Conservation (phyloP, 1,140 invertebrate genomes). For the Tribolium madens region DNA sequence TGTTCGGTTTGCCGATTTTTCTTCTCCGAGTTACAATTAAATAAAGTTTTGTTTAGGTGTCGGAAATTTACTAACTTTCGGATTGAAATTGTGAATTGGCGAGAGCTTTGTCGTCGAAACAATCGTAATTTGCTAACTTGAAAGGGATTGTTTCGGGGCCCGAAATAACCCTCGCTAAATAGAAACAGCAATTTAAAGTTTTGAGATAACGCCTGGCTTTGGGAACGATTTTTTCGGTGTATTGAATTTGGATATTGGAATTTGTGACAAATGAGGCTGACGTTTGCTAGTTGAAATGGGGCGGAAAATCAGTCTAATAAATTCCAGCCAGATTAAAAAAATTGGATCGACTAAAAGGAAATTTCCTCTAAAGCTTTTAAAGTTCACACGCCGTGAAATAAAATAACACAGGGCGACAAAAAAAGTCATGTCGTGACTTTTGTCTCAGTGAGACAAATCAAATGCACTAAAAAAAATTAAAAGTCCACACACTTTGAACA, state of each 20-base stretch:
- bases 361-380: conserved; percentile 6
- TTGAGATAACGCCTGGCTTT: neutral
- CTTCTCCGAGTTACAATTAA: neutral
- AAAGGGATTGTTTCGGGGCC: conserved; percentile 13
- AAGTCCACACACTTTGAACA: no score
- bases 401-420: no score
- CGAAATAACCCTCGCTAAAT: conserved; percentile 16
- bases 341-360: neutral
- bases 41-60: neutral
- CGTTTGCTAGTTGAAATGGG: neutral
- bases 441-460: no score
- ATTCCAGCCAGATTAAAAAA: conserved; percentile 11
- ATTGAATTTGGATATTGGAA: neutral
- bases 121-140: conserved; percentile 32
- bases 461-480: no score
- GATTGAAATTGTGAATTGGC: conserved; percentile 28
- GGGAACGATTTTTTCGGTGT: neutral
- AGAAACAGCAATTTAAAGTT: conserved; percentile 19
- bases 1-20: neutral
- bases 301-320: neutral
- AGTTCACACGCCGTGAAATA: conserved; percentile 13
- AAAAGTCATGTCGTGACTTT: no score
- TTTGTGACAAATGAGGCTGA: neutral
- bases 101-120: conserved; percentile 25
- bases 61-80: conserved; percentile 4